Conservation (phyloP, 2,888 invertebrate genomes). For the Plebejus anna region DNA sequence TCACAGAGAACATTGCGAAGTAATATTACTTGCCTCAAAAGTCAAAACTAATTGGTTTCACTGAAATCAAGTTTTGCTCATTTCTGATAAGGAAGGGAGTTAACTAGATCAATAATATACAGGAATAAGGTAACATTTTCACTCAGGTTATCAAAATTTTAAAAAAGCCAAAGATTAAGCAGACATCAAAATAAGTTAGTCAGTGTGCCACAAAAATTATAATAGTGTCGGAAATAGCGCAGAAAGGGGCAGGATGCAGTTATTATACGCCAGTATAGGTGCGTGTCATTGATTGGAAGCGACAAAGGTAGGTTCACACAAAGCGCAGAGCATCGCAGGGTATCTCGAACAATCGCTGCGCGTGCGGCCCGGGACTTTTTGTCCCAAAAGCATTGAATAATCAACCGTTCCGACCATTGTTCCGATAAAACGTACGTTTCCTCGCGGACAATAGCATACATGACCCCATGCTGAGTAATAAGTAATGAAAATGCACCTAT, state of each 20-base stretch:
- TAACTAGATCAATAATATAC: background rate
- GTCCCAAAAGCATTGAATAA: conserved; percentile 69
- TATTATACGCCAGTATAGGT: conserved; percentile 58
- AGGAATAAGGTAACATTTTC: background rate
- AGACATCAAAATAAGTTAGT: background rate
- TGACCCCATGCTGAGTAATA: conserved; percentile 40
- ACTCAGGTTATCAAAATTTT: background rate
- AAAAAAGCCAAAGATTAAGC: background rate
- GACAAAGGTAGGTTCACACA: conserved; percentile 67
- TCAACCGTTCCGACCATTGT: conserved; percentile 68
- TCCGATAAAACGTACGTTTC: conserved; percentile 67
- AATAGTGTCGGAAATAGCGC: conserved; percentile 46
- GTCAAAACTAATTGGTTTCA: conserved; percentile 1
- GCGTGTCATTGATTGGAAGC: conserved; percentile 59
- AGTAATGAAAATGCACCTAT: conserved; percentile 31
- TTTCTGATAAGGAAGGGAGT: background rate
- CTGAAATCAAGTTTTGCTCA: background rate
- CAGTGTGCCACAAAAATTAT: background rate
- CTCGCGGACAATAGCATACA: conserved; percentile 61
- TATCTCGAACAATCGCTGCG: conserved; percentile 76
- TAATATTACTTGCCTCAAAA: conserved; percentile 18
- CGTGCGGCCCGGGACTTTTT: conserved; percentile 67
- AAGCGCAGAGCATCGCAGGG: conserved; percentile 62
- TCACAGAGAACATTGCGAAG: background rate
- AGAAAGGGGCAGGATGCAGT: conserved; percentile 63